Conservation (phyloP, 2,113 vertebrate genomes). For the Cichladusa arquata region DNA sequence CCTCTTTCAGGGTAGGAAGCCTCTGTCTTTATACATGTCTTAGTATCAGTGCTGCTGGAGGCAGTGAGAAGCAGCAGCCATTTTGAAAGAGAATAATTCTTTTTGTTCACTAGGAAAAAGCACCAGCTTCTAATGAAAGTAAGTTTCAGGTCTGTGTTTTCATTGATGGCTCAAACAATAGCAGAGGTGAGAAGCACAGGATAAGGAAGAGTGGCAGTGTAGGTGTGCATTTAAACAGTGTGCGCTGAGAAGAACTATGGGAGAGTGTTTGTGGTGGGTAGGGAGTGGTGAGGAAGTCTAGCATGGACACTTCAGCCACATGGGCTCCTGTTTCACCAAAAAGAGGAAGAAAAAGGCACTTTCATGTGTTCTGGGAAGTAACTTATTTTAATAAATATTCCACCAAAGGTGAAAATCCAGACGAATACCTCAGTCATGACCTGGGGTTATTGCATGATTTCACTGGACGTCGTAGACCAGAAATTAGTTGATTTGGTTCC, state of each 20-base stretch:
- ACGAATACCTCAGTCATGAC: rapidly evolving
- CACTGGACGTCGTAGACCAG: rapidly evolving
- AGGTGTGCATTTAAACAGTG: not conserved
- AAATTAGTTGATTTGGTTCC: not conserved
- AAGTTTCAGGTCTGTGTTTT: not conserved
- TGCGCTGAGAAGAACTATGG: not conserved
- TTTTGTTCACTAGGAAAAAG: not conserved
- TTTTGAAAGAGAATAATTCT: not conserved
- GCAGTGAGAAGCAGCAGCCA: not conserved
- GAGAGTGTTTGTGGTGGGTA: not conserved
- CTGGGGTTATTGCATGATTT: not conserved
- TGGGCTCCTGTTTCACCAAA: not conserved
- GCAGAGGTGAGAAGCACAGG: not conserved
- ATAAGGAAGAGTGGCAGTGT: not conserved
- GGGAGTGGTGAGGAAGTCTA: not conserved
- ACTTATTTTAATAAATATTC: not conserved
- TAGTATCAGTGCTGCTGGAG: not conserved
- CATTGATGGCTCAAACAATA: not conserved
- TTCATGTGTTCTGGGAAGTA: not conserved
- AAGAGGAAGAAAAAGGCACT: not conserved
- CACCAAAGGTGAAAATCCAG: not conserved
- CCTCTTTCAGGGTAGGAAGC: not conserved
- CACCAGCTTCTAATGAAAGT: not conserved
- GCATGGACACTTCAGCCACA: not conserved
- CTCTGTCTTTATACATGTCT: not conserved